Evolutionary conservation across 2,888 invertebrate genomes (phyloP).

Genomic region (Rhagonycha fulva): DNA sequence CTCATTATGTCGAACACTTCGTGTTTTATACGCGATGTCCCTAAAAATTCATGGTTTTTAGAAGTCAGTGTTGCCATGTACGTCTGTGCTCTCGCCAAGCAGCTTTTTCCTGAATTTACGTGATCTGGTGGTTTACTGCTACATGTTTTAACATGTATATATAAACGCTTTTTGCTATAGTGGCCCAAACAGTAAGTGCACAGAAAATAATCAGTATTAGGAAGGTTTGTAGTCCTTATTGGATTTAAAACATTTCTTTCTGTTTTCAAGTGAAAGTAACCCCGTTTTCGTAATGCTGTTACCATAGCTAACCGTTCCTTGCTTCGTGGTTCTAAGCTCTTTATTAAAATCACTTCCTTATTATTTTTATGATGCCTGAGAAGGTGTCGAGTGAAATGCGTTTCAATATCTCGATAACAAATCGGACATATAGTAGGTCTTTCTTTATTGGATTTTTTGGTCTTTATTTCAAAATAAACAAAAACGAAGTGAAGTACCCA

Average conservation of each 20-base stretch:
- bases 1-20: constrained; percentile 21
- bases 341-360: constrained; percentile 12
- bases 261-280: constrained; percentile 20
- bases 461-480: background rate
- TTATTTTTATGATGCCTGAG: constrained; percentile 14
- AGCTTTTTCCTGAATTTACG: background rate
- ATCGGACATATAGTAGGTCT: constrained; percentile 25
- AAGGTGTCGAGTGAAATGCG: constrained; percentile 18
- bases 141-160: constrained; percentile 14
- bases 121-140: background rate
- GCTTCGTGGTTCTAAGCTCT: constrained; percentile 13
- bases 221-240: constrained; percentile 15
- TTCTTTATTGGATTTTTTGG: background rate
- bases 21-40: constrained; percentile 10
- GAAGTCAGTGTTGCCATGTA: constrained; percentile 8
- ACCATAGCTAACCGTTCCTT: constrained; percentile 17
- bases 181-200: constrained; percentile 20
- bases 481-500: too few species aligned
- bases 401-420: constrained; percentile 14
- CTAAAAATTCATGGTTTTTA: constrained; percentile 13
- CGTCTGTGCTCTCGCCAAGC: constrained; percentile 11
- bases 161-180: constrained; percentile 14
- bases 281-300: constrained; percentile 21
- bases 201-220: constrained; percentile 19
- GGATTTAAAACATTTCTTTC: constrained; percentile 21